Conservation (phyloP, 2,888 invertebrate species). For the Drosophila paramelanica region DNA sequence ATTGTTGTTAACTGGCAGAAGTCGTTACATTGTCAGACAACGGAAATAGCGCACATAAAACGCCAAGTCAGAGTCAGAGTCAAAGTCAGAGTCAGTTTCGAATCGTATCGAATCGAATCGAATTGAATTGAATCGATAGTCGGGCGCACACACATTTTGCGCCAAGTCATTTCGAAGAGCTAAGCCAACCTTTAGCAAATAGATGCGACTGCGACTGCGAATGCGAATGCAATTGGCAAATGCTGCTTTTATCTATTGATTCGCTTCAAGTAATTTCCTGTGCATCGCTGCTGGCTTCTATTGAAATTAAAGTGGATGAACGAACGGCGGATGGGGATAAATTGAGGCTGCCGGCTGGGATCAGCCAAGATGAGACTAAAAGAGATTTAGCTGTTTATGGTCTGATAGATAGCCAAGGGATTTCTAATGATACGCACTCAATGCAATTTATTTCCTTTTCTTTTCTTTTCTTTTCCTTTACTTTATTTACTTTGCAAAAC, state of each 20-base stretch:
- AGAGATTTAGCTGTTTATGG: slow-evolving; percentile 26
- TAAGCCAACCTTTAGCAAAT: slow-evolving; percentile 18
- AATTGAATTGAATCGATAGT: slow-evolving; percentile 32
- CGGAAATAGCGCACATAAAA: slow-evolving; percentile 74
- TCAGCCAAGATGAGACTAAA: slow-evolving; percentile 2
- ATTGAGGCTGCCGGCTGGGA: background rate
- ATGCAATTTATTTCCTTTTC: background rate
- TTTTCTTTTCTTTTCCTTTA: background rate
- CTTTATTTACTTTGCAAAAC: background rate
- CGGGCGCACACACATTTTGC: slow-evolving; percentile 34
- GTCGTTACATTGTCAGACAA: slow-evolving; percentile 72
- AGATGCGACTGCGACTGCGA: slow-evolving; percentile 20
- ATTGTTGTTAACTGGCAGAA: slow-evolving; percentile 59
- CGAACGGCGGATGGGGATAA: slow-evolving; percentile 16
- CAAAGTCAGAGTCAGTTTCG: slow-evolving; percentile 31
- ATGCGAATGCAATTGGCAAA: slow-evolving; percentile 70
- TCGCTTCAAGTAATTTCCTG: slow-evolving; percentile 71
- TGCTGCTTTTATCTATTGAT: slow-evolving; percentile 69
- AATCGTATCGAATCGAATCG: slow-evolving; percentile 34
- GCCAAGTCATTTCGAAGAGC: slow-evolving; percentile 41
- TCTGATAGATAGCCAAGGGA: slow-evolving; percentile 2
- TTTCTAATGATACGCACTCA: background rate
- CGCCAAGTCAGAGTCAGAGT: slow-evolving; percentile 43
- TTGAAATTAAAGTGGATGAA: slow-evolving; percentile 22
- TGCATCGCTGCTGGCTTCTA: slow-evolving; percentile 29